Percentiles rank a stretch among this genome's conserved stretches.
phyloP scores from a whole-genome alignment of 2,888 invertebrate genomes.

The Phanerotoma sp. region DNA sequence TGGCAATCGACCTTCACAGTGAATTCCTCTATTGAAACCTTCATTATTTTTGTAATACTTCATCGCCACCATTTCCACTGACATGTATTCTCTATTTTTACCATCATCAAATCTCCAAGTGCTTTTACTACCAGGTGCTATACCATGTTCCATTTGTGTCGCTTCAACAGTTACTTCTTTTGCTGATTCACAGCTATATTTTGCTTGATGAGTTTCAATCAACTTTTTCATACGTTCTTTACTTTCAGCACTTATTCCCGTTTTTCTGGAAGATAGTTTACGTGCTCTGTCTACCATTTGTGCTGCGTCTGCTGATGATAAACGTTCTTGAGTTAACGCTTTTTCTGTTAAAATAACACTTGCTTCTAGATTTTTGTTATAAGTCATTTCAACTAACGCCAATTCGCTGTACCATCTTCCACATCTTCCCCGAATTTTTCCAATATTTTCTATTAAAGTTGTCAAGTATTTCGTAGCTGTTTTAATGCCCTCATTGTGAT shows the following conservation, averaged over 20 bases:
- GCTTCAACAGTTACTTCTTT: slow-evolving; percentile 32
- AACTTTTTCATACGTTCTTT: slow-evolving; percentile 28
- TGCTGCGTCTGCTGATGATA: slow-evolving; percentile 39
- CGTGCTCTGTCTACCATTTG: slow-evolving; percentile 41
- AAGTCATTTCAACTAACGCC: slow-evolving; percentile 47
- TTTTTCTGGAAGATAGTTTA: slow-evolving; percentile 39
- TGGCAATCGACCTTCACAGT: slow-evolving; percentile 71
- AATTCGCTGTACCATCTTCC: slow-evolving; percentile 48
- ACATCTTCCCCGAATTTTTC: slow-evolving; percentile 34
- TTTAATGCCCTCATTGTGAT: slow-evolving; percentile 27
- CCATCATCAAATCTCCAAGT: slow-evolving; percentile 40
- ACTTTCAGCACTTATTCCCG: slow-evolving; percentile 33
- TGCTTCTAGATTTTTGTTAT: slow-evolving; percentile 41
- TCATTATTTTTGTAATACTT: slow-evolving; percentile 37
- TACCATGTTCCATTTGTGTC: slow-evolving; percentile 23
- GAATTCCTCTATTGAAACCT: slow-evolving; percentile 56
- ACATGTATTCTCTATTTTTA: slow-evolving; percentile 34
- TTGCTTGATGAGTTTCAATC: background rate
- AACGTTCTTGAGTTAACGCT: slow-evolving; percentile 34
- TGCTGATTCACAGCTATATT: too few relatives aligned
- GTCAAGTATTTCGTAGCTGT: slow-evolving; percentile 37
- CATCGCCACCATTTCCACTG: slow-evolving; percentile 46
- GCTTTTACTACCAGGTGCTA: slow-evolving; percentile 39
- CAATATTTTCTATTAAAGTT: slow-evolving; percentile 37
- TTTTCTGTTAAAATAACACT: slow-evolving; percentile 40